These are phyloP conservation scores for Nymphalis urticae DNA, from an alignment of 2,888 invertebrate species.

Conservation along the genomic window DNA sequence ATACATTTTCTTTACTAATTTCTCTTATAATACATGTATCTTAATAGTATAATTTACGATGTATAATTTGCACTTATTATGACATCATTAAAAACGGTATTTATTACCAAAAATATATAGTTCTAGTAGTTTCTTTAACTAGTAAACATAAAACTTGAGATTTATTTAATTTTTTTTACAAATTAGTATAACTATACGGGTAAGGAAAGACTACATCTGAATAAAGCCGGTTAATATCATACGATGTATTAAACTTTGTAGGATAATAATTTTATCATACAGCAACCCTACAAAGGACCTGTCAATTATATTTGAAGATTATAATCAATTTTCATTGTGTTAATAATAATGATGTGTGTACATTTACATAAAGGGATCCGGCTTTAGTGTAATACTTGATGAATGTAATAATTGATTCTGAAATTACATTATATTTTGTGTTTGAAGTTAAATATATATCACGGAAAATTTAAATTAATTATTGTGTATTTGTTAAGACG, in stretches of 20 bases:
- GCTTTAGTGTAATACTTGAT: slow-evolving; percentile 28
- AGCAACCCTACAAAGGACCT: slow-evolving; percentile 25
- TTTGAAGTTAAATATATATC: background rate
- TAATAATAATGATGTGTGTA: slow-evolving; percentile 36
- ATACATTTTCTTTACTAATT: too few species aligned
- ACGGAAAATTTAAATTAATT: background rate
- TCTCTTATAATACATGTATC: too few species aligned
- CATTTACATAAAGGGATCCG: slow-evolving; percentile 34
- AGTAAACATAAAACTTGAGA: too few species aligned
- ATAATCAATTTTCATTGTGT: slow-evolving; percentile 37
- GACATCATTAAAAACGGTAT: too few species aligned
- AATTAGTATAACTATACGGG: too few species aligned
- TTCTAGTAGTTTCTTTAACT: too few species aligned
- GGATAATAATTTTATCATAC: background rate
- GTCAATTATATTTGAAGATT: slow-evolving; percentile 37
- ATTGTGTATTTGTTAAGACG: background rate
- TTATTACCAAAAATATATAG: too few species aligned
- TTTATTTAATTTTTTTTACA: too few species aligned
- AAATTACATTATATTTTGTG: slow-evolving; percentile 22
- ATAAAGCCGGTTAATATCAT: background rate
- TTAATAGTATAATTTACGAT: too few species aligned
- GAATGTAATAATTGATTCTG: slow-evolving; percentile 29
- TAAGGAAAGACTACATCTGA: too few species aligned
- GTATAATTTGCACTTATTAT: too few species aligned
- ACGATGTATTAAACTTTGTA: background rate